phyloP scores from a whole-genome alignment of 2,113 vertebrate genomes.

The Cromileptes altivelis region DNA sequence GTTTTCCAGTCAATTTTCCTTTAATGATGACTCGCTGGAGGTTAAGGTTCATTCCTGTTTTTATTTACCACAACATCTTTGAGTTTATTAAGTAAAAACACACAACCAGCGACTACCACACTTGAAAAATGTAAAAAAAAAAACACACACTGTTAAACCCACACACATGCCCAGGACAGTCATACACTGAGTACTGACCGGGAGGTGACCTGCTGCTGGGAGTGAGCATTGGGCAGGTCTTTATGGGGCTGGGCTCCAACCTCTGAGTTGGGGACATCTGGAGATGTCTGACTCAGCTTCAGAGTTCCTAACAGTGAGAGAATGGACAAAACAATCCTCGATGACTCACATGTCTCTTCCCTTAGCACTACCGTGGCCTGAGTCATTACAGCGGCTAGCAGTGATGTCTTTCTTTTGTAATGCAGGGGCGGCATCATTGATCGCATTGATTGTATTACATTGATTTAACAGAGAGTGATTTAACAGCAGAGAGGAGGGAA shows the following conservation, averaged over 20 bases:
- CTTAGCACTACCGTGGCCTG: neutral
- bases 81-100: neutral
- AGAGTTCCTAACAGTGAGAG: conserved; percentile 78
- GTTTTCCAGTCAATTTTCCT: neutral
- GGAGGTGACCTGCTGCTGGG: conserved; percentile 90
- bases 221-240: conserved; percentile 89
- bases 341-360: conserved; percentile 26
- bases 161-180: neutral
- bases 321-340: neutral
- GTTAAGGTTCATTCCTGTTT: neutral
- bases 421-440: conserved; percentile 29
- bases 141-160: neutral
- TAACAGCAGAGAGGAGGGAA: conserved; percentile 16
- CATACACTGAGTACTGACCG: conserved; percentile 71
- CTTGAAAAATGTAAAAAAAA: neutral
- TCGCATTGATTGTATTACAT: conserved; percentile 57
- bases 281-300: conserved; percentile 93
- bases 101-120: neutral
- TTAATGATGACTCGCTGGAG: conserved; percentile 1
- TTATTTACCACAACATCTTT: neutral
- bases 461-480: conserved; percentile 57
- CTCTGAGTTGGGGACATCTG: conserved; percentile 87
- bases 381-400: conserved; percentile 4
- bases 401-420: neutral
- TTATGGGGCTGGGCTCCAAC: conserved; percentile 78